phyloP scores from a whole-genome alignment of 2,797 vertebrate species.

The Oreochromis grahami region DNA sequence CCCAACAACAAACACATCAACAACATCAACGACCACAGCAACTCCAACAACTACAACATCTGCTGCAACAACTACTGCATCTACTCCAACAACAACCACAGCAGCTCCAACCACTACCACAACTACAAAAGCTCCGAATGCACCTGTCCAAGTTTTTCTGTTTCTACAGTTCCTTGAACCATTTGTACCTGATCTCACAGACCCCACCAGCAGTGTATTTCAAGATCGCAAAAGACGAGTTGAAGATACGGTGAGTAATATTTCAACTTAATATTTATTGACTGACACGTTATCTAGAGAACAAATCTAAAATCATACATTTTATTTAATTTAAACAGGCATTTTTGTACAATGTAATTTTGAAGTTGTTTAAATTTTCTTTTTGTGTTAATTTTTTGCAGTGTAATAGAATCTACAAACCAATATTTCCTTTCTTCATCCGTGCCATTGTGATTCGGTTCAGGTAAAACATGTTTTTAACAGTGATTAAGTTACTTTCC shows the following conservation, averaged over 20 bases:
- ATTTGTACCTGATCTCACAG: not conserved
- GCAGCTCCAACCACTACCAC: no score
- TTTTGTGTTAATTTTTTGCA: not conserved
- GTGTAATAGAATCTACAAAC: not conserved
- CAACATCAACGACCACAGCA: no score
- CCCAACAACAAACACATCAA: no score
- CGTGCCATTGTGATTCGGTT: not conserved
- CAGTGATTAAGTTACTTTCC: not conserved
- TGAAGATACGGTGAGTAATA: not conserved
- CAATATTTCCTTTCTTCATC: fast-evolving
- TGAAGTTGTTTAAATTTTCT: not conserved
- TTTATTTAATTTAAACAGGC: fast-evolving
- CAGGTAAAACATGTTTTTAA: not conserved
- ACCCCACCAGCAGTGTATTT: not conserved
- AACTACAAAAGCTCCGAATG: not conserved
- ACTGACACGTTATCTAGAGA: not conserved
- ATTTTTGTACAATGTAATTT: not conserved
- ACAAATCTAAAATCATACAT: not conserved
- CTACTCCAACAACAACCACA: no score
- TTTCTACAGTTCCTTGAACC: fast-evolving
- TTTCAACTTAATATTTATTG: not conserved
- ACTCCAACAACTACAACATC: no score
- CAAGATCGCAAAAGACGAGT: not conserved
- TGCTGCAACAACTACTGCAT: no score
- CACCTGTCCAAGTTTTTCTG: not conserved